Evolutionary conservation across 2,113 vertebrate genomes (phyloP).

Genomic region (Petrocephalus zakoni): DNA sequence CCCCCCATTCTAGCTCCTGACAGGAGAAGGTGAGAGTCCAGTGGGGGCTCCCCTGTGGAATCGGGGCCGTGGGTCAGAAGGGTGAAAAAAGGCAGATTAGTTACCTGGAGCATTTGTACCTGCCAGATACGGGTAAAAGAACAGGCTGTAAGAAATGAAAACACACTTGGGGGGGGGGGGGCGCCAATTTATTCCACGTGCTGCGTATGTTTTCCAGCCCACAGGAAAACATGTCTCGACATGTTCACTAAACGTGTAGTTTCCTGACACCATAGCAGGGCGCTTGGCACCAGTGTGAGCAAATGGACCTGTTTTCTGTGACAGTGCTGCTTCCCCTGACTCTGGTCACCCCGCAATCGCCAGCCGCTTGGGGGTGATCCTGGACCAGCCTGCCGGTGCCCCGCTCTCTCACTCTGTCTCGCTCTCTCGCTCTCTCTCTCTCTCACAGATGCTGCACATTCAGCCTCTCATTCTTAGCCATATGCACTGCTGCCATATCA

Average conservation of each 20-base stretch:
- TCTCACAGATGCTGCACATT: background rate
- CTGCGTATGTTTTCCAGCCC: background rate
- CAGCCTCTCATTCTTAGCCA: background rate
- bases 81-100: background rate
- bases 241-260: background rate
- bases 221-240: background rate
- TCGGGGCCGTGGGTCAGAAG: background rate
- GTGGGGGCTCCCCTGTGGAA: background rate
- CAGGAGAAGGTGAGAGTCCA: background rate
- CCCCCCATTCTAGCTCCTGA: background rate
- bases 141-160: background rate
- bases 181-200: background rate
- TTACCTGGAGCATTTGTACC: background rate
- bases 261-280: background rate
- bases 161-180: background rate
- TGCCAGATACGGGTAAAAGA: background rate
- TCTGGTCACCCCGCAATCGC: background rate
- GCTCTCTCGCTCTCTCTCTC: no score
- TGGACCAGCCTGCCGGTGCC: fast-evolving
- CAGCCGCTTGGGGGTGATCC: background rate
- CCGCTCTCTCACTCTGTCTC: no score
- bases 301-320: background rate
- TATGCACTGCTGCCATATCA: background rate
- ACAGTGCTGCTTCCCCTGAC: background rate
- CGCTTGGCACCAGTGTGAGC: background rate